A percentile compares a stretch with the other conserved stretches of the same genome.
Evolutionary conservation across 2,797 vertebrate genomes (phyloP).

Genomic region (Cossypha polioptera): DNA sequence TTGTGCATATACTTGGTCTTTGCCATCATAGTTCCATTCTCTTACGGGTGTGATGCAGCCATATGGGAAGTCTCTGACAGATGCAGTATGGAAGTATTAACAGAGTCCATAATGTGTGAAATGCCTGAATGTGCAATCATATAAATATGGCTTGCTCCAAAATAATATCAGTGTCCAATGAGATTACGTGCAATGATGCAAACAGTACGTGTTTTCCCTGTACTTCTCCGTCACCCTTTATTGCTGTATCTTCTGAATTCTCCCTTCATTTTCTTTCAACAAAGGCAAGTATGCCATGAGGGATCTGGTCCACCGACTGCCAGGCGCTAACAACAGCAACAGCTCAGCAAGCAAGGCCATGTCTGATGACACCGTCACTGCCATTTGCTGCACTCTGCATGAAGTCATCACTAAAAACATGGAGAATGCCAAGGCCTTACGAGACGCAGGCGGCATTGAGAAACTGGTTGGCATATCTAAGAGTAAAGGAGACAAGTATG

Average conservation of each 20-base stretch:
- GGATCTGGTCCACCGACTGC: conserved; percentile 95
- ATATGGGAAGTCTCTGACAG: background rate
- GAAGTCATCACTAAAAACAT: conserved; percentile 97
- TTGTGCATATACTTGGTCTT: background rate
- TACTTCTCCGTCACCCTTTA: background rate
- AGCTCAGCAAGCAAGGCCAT: conserved; percentile 85
- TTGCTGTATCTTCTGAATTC: conserved; percentile 42
- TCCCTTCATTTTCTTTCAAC: conserved; percentile 50
- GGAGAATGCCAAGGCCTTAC: conserved; percentile 92
- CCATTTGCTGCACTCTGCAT: conserved; percentile 94
- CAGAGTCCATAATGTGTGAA: background rate
- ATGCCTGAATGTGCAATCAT: background rate
- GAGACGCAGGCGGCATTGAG: conserved; percentile 91
- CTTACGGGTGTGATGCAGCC: background rate
- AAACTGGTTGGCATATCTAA: conserved; percentile 91
- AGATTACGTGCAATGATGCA: background rate
- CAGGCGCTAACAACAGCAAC: conserved; percentile 88
- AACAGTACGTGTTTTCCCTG: background rate
- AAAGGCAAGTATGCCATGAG: conserved; percentile 98
- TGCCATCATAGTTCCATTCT: background rate
- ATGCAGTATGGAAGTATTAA: background rate
- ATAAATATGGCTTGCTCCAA: background rate
- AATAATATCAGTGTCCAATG: background rate
- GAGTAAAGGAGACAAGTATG: conserved; percentile 99
- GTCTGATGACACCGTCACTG: conserved; percentile 97